Conservation (phyloP, 1,140 invertebrate species). For the Whitmania pigra region DNA sequence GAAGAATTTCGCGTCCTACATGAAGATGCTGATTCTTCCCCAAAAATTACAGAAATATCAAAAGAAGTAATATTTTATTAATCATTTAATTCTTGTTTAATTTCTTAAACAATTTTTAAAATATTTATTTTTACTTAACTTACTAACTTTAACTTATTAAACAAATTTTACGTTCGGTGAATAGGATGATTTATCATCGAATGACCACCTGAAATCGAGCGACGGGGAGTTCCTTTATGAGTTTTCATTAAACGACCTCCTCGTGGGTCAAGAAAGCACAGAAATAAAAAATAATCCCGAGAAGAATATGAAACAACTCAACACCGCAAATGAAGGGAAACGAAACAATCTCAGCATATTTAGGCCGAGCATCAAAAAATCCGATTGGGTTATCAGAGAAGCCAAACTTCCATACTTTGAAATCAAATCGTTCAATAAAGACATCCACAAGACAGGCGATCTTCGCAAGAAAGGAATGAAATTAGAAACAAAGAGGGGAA, state of each 20-base stretch:
- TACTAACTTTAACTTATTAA: background rate
- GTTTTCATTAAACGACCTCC: too few relatives aligned
- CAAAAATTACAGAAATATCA: too few relatives aligned
- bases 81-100: too few relatives aligned
- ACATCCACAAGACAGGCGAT: too few relatives aligned
- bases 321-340: background rate
- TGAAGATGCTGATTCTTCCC: too few relatives aligned
- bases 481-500: too few relatives aligned
- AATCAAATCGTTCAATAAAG: background rate
- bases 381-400: slow-evolving; percentile 6
- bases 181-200: background rate
- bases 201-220: background rate
- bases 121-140: too few relatives aligned
- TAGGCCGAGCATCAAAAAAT: background rate
- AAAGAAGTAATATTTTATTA: too few relatives aligned
- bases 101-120: background rate
- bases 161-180: background rate
- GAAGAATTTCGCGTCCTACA: too few relatives aligned
- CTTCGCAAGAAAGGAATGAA: too few relatives aligned
- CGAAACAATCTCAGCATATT: slow-evolving; percentile 5
- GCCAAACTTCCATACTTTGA: slow-evolving; percentile 13
- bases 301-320: background rate
- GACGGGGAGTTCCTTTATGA: background rate
- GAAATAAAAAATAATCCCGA: background rate
- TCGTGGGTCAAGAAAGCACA: background rate